Base-by-base conservation (phyloP, 2,113 vertebrate species). In the Melospiza melodia region DNA sequence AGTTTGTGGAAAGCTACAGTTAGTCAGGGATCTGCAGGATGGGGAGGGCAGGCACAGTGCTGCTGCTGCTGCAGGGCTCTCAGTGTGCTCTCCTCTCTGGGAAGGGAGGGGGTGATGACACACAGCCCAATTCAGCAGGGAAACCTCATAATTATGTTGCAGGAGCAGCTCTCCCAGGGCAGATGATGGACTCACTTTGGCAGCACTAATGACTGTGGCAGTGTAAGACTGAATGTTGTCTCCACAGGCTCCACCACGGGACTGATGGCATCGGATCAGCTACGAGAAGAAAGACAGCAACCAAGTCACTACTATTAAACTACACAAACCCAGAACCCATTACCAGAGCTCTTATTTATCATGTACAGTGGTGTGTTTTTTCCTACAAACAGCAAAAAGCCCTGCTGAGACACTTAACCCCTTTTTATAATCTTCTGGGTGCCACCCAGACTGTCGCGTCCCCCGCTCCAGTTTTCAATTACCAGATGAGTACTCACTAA, bases 181-280 rank as follows among this genome's bases (percentile, higher is more conserved):
- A 69, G 54, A 72, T 33, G 81, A 94, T 65, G 87, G 94, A 98
- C 99, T 98, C 97, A 99, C 99, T 99, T 99, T 99, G 93, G 99
- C 99, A 94, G 99, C 99, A 89, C 99, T 99, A 98, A 99, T 99
- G 96, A 99, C 99, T 62, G 99, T 99, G 90, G 99, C 99, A 46
- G 99, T 99, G 58, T 99, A 99, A 58, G 99, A 99, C 98, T 99
- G 99, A 91, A 99, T 98, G 96, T 99, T 99, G 97, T 99, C 99
- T 95, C 99, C 99, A 85, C 99, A 99, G 93, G 99, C 99, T 96
- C 99, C 99, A 61, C 99, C 99, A 63, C 98, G 99, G 85, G 99
- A 99, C 98, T 99, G 99, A 97, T 99, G 99, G 98, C 99, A 99
- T 94, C 99, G 98, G 97, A 99, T 99, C 97, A 99, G 96, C 99